A percentile compares a stretch with the other conserved stretches of the same genome.
Evolutionary conservation across 2,797 vertebrate species (phyloP).

Genomic region (Protosalanx chinensis): DNA sequence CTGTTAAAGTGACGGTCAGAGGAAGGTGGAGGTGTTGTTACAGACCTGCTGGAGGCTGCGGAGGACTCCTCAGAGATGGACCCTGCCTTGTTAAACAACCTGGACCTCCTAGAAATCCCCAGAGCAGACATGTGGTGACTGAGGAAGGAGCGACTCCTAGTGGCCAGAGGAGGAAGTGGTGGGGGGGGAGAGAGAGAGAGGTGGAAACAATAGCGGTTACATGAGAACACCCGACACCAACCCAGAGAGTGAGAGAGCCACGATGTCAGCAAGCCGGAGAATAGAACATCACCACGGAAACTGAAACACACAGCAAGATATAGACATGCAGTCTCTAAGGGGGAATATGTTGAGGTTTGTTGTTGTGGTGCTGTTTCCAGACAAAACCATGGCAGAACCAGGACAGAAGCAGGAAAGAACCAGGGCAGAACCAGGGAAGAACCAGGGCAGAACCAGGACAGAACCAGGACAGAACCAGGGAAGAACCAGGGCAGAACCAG

Average conservation of each 20-base stretch:
- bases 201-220: slow-evolving; percentile 40
- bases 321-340: slow-evolving; percentile 5
- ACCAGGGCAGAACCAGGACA: no score
- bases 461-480: no score
- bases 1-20: slow-evolving; percentile 16
- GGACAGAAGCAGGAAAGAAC: no score
- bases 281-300: slow-evolving; percentile 25
- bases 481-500: neutral
- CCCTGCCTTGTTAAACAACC: slow-evolving; percentile 55
- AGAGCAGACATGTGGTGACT: slow-evolving; percentile 62
- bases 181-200: slow-evolving; percentile 12
- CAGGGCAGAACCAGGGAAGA: no score
- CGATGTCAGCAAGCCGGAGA: slow-evolving; percentile 30
- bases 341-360: no score
- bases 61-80: slow-evolving; percentile 53
- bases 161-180: slow-evolving; percentile 33
- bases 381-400: neutral
- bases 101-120: slow-evolving; percentile 57
- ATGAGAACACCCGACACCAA: slow-evolving; percentile 20
- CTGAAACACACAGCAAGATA: slow-evolving; percentile 7
- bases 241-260: slow-evolving; percentile 4
- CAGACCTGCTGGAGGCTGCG: slow-evolving; percentile 53
- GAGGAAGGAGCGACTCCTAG: slow-evolving; percentile 59
- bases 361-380: neutral
- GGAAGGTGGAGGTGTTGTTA: slow-evolving; percentile 32